A percentile compares a stretch with the other conserved stretches of the same genome.
These are phyloP conservation scores for Pseudochromis fuscus DNA, from an alignment of 2,797 vertebrate genomes.

Conservation along the genomic window DNA sequence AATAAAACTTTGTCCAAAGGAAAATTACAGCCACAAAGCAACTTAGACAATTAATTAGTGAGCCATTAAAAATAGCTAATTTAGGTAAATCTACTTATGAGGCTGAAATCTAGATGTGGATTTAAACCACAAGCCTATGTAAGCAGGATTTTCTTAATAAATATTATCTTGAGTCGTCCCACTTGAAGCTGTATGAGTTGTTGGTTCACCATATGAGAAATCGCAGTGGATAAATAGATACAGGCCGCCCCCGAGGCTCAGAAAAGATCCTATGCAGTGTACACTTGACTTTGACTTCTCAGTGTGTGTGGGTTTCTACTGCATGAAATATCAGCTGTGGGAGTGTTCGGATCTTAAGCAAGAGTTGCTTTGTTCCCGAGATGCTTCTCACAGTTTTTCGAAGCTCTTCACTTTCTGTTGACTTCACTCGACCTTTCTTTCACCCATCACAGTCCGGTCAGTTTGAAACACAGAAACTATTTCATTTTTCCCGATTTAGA, in stretches of 20 bases:
- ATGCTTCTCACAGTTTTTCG: constrained; percentile 12
- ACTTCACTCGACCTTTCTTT: constrained; percentile 7
- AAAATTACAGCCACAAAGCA: constrained; percentile 31
- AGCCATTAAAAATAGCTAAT: constrained; percentile 34
- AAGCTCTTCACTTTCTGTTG: constrained; percentile 26
- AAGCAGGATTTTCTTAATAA: constrained; percentile 29
- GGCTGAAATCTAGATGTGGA: constrained; percentile 5
- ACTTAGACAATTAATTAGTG: constrained; percentile 37
- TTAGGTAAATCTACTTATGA: constrained; percentile 5
- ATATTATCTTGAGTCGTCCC: constrained; percentile 16
- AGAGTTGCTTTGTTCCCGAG: constrained; percentile 45
- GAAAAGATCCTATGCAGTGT: constrained; percentile 52
- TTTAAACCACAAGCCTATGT: constrained; percentile 12
- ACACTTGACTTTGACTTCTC: constrained; percentile 51
- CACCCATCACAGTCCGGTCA: constrained; percentile 9
- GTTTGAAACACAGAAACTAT: constrained; percentile 19
- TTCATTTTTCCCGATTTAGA: constrained; percentile 15
- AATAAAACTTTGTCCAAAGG: constrained; percentile 34
- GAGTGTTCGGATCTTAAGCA: constrained; percentile 51
- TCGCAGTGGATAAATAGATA: constrained; percentile 57
- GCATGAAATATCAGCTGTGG: constrained; percentile 62
- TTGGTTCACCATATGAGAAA: constrained; percentile 50
- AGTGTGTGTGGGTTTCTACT: constrained; percentile 56
- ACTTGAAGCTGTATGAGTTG: constrained; percentile 35
- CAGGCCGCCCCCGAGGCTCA: constrained; percentile 59